Conservation (phyloP, 2,113 vertebrate species). For the Mus spicilegus region DNA sequence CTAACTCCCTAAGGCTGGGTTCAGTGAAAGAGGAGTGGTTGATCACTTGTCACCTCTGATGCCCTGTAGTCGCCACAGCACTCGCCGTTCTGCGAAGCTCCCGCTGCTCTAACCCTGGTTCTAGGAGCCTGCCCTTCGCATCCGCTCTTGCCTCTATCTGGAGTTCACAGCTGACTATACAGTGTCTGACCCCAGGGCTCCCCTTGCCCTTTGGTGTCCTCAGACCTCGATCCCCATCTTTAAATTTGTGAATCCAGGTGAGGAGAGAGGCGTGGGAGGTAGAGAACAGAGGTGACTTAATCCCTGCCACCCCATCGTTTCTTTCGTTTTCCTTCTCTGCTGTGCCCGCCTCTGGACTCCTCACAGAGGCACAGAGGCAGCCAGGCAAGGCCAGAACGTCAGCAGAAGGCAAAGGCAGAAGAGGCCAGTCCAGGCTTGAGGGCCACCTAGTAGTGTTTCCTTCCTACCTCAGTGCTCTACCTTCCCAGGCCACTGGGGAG, state of each 20-base stretch:
- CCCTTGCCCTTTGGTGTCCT: neutral
- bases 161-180: neutral
- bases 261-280: constrained; percentile 58
- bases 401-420: neutral
- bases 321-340: constrained; percentile 36
- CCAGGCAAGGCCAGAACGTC: constrained; percentile 8
- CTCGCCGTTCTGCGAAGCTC: neutral
- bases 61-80: neutral
- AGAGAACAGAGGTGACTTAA: constrained; percentile 65
- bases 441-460: neutral
- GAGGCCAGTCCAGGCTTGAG: neutral
- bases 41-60: neutral
- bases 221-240: constrained; percentile 14
- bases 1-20: neutral
- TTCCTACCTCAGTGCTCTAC: neutral
- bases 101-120: neutral
- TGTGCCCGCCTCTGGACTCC: constrained; percentile 36
- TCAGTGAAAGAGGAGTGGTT: neutral
- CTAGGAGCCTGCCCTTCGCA: neutral
- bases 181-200: neutral
- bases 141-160: neutral
- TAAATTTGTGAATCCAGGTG: constrained; percentile 2
- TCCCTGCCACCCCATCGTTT: constrained; percentile 36
- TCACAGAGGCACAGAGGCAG: neutral
- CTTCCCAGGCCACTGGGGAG: neutral